Percentiles rank a stretch among this genome's conserved stretches.
Conservation (phyloP, 2,797 vertebrate species). For the Mormyrus hasselquistii region DNA sequence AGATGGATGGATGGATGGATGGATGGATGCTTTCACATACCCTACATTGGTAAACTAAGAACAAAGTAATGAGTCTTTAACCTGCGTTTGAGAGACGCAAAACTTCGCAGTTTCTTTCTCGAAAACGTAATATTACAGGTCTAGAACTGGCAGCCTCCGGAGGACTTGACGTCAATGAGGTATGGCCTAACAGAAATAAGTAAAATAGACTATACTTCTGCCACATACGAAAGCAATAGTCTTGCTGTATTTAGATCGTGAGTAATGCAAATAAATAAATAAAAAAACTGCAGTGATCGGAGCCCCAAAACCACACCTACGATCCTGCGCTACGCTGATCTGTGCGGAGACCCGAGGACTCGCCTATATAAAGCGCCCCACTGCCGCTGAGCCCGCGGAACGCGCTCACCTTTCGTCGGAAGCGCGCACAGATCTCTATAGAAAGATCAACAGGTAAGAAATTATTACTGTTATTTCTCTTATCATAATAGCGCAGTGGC, state of each 20-base stretch:
- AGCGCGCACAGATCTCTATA: not conserved
- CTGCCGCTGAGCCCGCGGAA: not conserved
- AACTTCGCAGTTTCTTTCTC: not conserved
- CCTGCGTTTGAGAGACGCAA: not conserved
- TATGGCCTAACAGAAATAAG: not conserved
- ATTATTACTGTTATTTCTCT: not conserved
- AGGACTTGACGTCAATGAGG: not conserved
- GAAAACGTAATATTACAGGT: not conserved
- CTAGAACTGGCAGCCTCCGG: not conserved
- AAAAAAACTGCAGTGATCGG: not conserved
- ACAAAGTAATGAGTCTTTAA: not conserved
- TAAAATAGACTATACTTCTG: not conserved
- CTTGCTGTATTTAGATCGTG: not conserved
- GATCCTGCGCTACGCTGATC: not conserved
- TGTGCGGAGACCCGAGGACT: not conserved
- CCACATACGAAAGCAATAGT: not conserved
- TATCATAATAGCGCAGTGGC: not conserved
- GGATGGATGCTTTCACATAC: not conserved
- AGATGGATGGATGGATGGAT: not conserved
- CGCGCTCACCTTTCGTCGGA: not conserved
- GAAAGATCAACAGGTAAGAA: conserved; percentile 9
- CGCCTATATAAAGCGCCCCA: not conserved
- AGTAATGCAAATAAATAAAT: not conserved
- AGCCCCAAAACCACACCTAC: conserved; percentile 21
- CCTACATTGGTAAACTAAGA: not conserved